These are phyloP conservation scores for Brachionus plicatilis DNA, from an alignment of 1,140 invertebrate genomes.

Conservation along the genomic window DNA sequence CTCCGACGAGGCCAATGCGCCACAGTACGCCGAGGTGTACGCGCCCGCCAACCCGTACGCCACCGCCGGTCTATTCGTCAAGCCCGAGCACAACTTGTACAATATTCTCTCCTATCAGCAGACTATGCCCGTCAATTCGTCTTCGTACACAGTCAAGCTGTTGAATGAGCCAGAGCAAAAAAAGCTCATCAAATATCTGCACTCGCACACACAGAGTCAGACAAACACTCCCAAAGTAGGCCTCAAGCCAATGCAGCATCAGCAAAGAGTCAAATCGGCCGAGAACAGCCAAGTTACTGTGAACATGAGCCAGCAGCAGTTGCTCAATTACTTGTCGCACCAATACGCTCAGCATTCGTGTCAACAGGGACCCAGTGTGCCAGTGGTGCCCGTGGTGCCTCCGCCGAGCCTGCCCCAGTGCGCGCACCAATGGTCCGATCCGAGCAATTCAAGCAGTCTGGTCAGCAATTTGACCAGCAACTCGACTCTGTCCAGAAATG, in stretches of 20 bases:
- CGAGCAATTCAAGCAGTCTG: slow-evolving; percentile 16
- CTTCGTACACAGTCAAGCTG: background rate
- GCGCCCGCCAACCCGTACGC: slow-evolving; percentile 33
- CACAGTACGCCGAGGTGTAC: slow-evolving; percentile 29
- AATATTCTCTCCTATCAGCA: background rate
- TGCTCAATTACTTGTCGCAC: background rate
- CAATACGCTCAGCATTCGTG: background rate
- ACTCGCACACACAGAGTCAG: slow-evolving; percentile 16
- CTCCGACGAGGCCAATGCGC: background rate
- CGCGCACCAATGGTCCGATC: background rate
- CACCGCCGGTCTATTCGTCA: background rate
- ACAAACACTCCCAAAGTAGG: slow-evolving; percentile 11
- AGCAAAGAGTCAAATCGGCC: slow-evolving; percentile 8
- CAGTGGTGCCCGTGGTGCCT: background rate
- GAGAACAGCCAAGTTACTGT: slow-evolving; percentile 9
- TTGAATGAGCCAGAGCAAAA: background rate
- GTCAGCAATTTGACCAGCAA: background rate
- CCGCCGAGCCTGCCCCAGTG: background rate
- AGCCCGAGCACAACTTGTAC: background rate
- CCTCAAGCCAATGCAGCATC: background rate
- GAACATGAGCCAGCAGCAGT: background rate
- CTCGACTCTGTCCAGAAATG: background rate
- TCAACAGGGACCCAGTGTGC: background rate
- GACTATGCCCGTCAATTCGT: background rate
- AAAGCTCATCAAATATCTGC: slow-evolving; percentile 18